These are phyloP conservation scores for Apteryx owenii DNA, from an alignment of 2,113 vertebrate species.

Conservation along the genomic window DNA sequence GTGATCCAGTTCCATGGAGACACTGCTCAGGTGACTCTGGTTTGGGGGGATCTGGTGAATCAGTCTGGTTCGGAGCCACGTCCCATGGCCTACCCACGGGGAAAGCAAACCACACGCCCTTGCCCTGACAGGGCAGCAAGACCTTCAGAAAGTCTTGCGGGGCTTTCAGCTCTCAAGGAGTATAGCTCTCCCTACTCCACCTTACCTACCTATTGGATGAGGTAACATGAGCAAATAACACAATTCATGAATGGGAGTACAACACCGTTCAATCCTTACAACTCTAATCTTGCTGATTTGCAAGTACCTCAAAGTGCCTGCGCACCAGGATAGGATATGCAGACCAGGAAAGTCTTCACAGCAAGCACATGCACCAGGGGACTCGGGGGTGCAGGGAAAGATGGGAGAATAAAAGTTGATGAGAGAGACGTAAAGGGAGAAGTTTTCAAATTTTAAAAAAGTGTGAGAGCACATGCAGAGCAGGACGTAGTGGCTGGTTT, in stretches of 20 bases:
- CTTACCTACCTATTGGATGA: accelerated
- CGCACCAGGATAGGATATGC: not conserved
- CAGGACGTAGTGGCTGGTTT: not conserved
- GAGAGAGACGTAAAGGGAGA: not conserved
- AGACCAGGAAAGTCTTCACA: not conserved
- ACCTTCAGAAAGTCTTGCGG: accelerated
- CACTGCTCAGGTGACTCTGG: not conserved
- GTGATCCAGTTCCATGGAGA: not conserved
- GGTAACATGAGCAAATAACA: not conserved
- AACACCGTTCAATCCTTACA: not conserved
- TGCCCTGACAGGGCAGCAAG: not conserved
- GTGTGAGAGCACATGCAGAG: not conserved
- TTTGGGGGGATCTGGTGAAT: too few relatives aligned
- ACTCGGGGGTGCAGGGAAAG: not conserved
- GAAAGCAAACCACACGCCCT: not conserved
- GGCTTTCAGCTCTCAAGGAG: not conserved
- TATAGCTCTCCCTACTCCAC: accelerated
- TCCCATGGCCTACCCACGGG: accelerated
- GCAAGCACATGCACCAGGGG: not conserved
- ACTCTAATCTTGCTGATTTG: not conserved
- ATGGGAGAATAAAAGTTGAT: too few relatives aligned
- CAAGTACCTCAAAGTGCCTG: accelerated
- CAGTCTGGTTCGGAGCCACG: not conserved
- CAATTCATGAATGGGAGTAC: accelerated
- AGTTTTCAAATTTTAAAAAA: not conserved